These are phyloP conservation scores for Dicyrtoma fusca DNA, from an alignment of 2,888 invertebrate genomes.

Conservation along the genomic window DNA sequence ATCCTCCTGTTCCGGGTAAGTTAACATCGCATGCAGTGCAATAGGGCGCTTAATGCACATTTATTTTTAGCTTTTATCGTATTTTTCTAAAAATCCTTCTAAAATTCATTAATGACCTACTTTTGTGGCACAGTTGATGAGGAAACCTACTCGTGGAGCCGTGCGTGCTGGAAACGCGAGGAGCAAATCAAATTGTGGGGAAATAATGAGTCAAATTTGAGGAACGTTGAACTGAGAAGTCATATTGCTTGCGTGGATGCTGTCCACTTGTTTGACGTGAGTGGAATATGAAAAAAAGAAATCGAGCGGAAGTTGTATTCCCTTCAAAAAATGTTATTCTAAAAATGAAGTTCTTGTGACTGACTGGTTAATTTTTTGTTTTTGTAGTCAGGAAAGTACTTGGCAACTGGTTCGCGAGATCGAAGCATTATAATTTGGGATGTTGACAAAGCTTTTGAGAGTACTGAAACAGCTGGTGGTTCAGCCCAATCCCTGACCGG, in stretches of 20 bases:
- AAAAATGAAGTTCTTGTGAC: too few species aligned
- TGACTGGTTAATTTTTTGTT: background rate
- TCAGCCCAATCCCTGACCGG: background rate
- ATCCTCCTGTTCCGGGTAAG: conserved; percentile 49
- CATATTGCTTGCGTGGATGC: conserved; percentile 55
- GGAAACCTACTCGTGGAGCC: conserved; percentile 57
- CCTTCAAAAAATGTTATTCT: too few species aligned
- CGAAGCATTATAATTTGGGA: conserved; percentile 49
- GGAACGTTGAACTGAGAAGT: conserved; percentile 60
- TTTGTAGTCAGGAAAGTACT: conserved; percentile 38
- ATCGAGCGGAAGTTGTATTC: too few species aligned
- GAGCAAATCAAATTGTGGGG: conserved; percentile 66
- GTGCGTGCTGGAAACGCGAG: conserved; percentile 67
- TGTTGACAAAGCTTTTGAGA: conserved; percentile 46
- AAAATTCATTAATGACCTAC: background rate
- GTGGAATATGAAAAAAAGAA: background rate
- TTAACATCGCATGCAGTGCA: too few species aligned
- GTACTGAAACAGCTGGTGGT: background rate
- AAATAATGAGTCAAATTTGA: conserved; percentile 62
- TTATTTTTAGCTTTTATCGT: background rate
- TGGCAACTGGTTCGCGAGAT: conserved; percentile 52
- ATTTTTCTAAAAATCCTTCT: too few species aligned
- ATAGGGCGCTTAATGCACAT: background rate
- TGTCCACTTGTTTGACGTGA: conserved; percentile 46
- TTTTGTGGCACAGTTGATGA: conserved; percentile 41